Evolutionary conservation across 1,140 invertebrate species (phyloP), one percentile per base, ranked within the genome.

Genomic region (Galleria mellonella): DNA sequence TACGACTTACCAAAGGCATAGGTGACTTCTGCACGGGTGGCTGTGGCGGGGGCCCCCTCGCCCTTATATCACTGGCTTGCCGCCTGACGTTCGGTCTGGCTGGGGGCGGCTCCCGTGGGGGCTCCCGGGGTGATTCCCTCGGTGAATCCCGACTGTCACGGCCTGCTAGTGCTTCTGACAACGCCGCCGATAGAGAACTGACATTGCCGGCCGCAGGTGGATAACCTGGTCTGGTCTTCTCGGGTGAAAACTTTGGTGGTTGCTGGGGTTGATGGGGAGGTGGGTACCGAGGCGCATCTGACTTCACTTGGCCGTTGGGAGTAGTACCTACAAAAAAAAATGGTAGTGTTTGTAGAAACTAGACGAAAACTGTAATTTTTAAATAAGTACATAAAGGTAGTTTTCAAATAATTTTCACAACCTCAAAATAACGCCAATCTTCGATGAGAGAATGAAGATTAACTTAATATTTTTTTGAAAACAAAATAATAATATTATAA

Each of bases 1-100:
- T 38, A 45, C 17, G 1, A 83, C 83, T 87, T 39, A 87, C 84
- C 72, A 79, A 67, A 50, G 77, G 74, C 70, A 85, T 79, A 13
- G 55, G 62, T 12, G 69, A 61, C 45, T 82, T 86, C 54, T 72
- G 72, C 14, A 68, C 53, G 7, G 81, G 82, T 0, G 79, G 83
- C 35, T 86, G 82, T 10, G 86, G 79, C 9, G 86, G 79, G 1
- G 83, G 81, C 6, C 83, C 82, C 44, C 83, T 69, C 0, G 58
- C 55, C 45, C 72, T 65, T 2, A 66, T 54, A 36, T 84, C 79
- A 30, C 75, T 82, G 4, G 75, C 72, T 31, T 82, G 79, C 37
- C 76, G 55, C 37, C 63, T 70, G 0, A 83, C 62, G 27, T 51
- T 47, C 0, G 71, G 72, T 28, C 74, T 52, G 0, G 55, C 45